Evolutionary conservation across 1,140 invertebrate genomes (phyloP), one percentile per base, ranked within the genome.

Genomic region (Calephelis virginiensis): DNA sequence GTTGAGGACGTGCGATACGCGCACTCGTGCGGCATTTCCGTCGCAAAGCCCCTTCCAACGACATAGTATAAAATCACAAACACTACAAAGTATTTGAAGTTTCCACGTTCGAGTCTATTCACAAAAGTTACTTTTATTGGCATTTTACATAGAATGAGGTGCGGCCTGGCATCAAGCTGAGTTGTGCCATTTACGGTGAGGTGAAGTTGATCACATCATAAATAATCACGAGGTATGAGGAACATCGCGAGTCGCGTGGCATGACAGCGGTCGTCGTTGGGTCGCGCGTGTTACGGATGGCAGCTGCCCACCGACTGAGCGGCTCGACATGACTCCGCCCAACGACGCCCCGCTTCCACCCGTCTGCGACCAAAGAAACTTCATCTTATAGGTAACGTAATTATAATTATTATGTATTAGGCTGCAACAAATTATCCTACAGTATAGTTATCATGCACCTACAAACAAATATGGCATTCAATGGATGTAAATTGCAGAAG

Each of bases 251-350:
- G 67, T 83, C 84, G 81, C 86, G 86, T 82, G 85, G 77, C 83
- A 84, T 87, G 75, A 66, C 63, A 75, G 77, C 61, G 28, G 47
- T 64, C 66, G 64, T 60, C 76, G 71, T 72, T 75, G 37, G 65
- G 70, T 61, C 69, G 74, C 80, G 80, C 73, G 72, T 72, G 68
- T 59, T 77, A 50, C 77, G 80, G 64, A 66, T 74, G 85, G 79
- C 86, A 80, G 82, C 79, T 83, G 88, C 79, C 85, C 83, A 88
- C 86, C 84, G 86, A 90, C 88, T 90, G 85, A 89, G 67, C 85
- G 83, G 66, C 74, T 77, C 71, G 78, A 14, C 12, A 67, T 76
- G 69, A 69, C 88, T 90, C 86, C 88, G 86, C 88, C 86, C 82
- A 73, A 70, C 78, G 74, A 77, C 83, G 80, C 81, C 74, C 78